Evolutionary conservation across 1,140 invertebrate genomes (phyloP).

Genomic region (Formica selysi): DNA sequence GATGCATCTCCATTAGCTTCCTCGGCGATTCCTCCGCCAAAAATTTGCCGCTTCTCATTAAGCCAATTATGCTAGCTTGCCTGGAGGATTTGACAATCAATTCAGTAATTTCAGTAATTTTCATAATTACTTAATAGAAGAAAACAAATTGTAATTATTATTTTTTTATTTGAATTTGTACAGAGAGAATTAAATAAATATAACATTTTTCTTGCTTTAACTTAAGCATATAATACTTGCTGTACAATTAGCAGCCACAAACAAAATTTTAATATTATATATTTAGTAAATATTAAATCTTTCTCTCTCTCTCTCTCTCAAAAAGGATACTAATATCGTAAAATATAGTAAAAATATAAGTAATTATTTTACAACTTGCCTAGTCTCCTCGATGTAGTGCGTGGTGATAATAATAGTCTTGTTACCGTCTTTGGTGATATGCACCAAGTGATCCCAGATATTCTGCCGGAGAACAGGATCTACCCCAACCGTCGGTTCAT

Average conservation of each 20-base stretch:
- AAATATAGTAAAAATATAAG: slow-evolving; percentile 11
- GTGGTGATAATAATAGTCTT: slow-evolving; percentile 99
- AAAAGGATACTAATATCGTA: neutral
- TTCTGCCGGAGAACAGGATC: slow-evolving; percentile 96
- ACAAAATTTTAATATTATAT: no score
- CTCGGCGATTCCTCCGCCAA: slow-evolving; percentile 96
- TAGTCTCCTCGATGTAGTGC: slow-evolving; percentile 98
- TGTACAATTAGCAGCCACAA: neutral
- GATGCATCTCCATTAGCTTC: slow-evolving; percentile 92
- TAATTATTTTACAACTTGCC: slow-evolving; percentile 76
- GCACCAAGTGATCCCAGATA: slow-evolving; percentile 98
- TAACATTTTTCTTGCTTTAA: slow-evolving; percentile 5
- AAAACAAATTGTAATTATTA: neutral
- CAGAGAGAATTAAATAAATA: neutral
- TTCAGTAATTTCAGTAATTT: neutral
- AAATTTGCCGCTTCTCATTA: slow-evolving; percentile 96
- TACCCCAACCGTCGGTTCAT: slow-evolving; percentile 98
- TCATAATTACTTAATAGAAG: neutral
- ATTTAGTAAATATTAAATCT: neutral
- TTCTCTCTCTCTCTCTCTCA: no score
- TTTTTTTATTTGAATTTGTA: no score
- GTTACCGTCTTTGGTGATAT: slow-evolving; percentile 93
- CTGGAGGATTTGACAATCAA: slow-evolving; percentile 85
- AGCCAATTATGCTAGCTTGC: slow-evolving; percentile 95
- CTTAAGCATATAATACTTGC: neutral